Evolutionary conservation across 2,113 vertebrate genomes (phyloP).

Genomic region (Catharus fuscescens): DNA sequence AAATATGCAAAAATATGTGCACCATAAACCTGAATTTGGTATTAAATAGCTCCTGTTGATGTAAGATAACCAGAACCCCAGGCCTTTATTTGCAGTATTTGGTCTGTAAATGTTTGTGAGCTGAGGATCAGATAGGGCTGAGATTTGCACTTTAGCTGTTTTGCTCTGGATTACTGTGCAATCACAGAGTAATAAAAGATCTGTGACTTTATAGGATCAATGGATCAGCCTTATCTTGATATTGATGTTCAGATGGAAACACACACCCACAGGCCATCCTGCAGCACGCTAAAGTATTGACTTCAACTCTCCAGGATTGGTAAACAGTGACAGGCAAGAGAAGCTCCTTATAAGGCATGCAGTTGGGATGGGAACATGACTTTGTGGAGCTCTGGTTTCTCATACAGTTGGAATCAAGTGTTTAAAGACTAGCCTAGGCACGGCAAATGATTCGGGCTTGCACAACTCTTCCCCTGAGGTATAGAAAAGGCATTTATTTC

Average conservation of each 20-base stretch:
- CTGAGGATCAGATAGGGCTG: background rate
- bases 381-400: slow-evolving; percentile 10
- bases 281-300: accelerated
- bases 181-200: background rate
- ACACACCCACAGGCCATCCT: background rate
- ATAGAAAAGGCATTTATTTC: slow-evolving; percentile 39
- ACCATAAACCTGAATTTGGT: background rate
- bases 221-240: background rate
- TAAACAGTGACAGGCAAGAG: background rate
- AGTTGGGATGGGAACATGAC: background rate
- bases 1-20: background rate
- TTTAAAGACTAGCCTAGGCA: slow-evolving; percentile 38
- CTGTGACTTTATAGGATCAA: background rate
- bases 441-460: background rate
- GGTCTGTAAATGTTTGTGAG: background rate
- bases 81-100: background rate
- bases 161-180: background rate
- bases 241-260: background rate
- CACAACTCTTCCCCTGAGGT: slow-evolving; percentile 29
- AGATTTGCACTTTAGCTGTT: background rate
- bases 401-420: background rate
- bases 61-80: background rate
- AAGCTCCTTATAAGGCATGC: background rate
- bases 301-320: accelerated
- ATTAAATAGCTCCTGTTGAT: background rate